Conservation (phyloP, 1,140 invertebrate genomes). For the Brachystomella parvula region DNA sequence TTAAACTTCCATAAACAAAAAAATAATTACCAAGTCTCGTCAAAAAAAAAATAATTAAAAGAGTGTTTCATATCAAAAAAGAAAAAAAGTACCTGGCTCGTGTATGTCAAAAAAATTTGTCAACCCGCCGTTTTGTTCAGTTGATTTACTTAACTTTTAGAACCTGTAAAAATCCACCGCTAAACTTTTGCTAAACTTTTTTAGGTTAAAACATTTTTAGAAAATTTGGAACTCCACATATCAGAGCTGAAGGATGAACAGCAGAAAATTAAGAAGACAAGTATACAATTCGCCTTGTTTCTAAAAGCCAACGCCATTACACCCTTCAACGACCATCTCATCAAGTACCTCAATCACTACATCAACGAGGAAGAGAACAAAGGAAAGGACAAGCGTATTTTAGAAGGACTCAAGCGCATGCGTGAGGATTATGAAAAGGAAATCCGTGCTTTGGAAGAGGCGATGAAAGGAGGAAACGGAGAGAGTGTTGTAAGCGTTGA, state of each 20-base stretch:
- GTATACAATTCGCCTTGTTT: conserved; percentile 16
- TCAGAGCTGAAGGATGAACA: conserved; percentile 9
- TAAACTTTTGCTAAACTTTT: conserved; percentile 5
- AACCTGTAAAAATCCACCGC: neutral
- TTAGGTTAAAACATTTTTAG: neutral
- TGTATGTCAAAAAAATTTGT: no score
- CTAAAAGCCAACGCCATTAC: conserved; percentile 29
- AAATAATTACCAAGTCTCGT: no score
- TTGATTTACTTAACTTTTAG: no score
- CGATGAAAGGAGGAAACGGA: no score
- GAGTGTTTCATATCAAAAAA: no score
- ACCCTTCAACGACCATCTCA: conserved; percentile 23
- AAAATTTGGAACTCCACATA: neutral
- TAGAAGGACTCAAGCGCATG: conserved; percentile 1
- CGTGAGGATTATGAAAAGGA: neutral
- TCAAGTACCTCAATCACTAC: conserved; percentile 20
- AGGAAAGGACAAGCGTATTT: neutral
- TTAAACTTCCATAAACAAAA: no score
- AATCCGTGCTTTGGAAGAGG: neutral
- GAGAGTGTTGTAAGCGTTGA: no score
- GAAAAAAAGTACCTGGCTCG: no score
- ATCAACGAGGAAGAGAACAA: conserved; percentile 18
- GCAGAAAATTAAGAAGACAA: neutral
- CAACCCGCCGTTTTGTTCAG: no score
- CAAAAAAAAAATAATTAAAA: no score